These are phyloP conservation scores for Volucella bombylans DNA, from an alignment of 2,888 invertebrate species.

Conservation along the genomic window DNA sequence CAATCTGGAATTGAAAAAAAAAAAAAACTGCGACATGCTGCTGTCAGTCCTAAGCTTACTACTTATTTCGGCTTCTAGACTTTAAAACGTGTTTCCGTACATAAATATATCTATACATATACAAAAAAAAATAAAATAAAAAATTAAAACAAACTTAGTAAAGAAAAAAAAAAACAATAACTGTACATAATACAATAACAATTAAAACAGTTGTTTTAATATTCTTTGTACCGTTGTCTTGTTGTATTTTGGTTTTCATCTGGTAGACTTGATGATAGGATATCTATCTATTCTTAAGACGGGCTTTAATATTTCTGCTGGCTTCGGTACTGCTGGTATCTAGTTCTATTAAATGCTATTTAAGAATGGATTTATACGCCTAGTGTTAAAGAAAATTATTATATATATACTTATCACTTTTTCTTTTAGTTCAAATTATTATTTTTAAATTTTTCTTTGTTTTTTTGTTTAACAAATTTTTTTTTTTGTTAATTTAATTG, in stretches of 20 bases:
- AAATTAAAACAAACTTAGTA: constrained; percentile 34
- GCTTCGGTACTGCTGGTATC: constrained; percentile 39
- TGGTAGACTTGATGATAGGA: constrained; percentile 71
- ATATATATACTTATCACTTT: constrained; percentile 1
- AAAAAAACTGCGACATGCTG: constrained; percentile 52
- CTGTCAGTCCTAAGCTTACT: constrained; percentile 59
- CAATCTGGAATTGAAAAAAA: constrained; percentile 32
- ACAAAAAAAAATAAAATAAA: no score
- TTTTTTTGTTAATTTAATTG: constrained; percentile 1
- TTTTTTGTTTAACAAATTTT: constrained; percentile 34
- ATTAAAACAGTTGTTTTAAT: constrained; percentile 67
- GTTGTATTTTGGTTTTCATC: constrained; percentile 74
- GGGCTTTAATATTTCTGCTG: constrained; percentile 69
- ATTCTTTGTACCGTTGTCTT: constrained; percentile 75
- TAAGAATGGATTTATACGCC: constrained; percentile 73
- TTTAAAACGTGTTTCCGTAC: constrained; percentile 34
- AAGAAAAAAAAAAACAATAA: constrained; percentile 11
- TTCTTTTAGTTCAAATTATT: neutral
- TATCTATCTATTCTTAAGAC: constrained; percentile 71
- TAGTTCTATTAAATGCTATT: constrained; percentile 70
- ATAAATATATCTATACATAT: constrained; percentile 25
- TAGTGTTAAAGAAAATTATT: constrained; percentile 63
- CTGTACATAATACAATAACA: no score
- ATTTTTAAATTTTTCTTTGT: neutral
- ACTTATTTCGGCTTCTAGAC: constrained; percentile 64